Base-by-base conservation (phyloP, 2,888 invertebrate species). In the Tetanocera ferruginea region DNA sequence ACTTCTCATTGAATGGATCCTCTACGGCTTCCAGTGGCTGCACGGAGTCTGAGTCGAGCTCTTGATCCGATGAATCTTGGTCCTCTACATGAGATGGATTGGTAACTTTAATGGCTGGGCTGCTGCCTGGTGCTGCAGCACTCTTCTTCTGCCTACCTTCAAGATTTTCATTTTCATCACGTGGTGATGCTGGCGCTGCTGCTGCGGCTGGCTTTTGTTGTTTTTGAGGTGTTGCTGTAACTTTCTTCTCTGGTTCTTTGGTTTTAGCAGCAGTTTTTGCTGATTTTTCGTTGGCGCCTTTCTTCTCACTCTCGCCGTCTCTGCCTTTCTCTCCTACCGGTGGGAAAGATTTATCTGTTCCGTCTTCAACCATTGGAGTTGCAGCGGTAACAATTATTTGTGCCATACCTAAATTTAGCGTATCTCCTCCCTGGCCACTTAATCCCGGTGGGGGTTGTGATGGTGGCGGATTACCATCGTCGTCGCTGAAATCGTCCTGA, bases 311-410 rank as follows among this genome's bases (percentile, higher is more conserved):
- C 5, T 37, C 71, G 25, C 43, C 79, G 23, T 69, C 78, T 43
- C 52, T 81, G 55, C 86, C 86, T 84, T 84, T 85, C 82, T 89
- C 88, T 86, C 85, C 87, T 86, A 86, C 86, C 86, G 94, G 93
- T 85, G 95, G 95, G 90, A 95, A 95, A 51, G 94, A 93, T 87
- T 93, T 94, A 83, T 95, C 96, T 86, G 87, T 86, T 57, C 95
- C 92, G 87, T 96, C 96, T 90, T 97, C 97, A 85, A 94, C 91
- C 95, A 96, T 96, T 64, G 97, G 97, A 62, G 97, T 97, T 81
- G 97, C 97, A 76, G 97, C 97, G 67, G 97, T 97, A 89, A 97
- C 97, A 78, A 97, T 96, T 84, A 97, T 97, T 90, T 96, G 95
- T 74, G 96, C 96, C 84, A 96, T 96, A 80, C 95, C 95, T 81